Conservation (phyloP, 2,113 vertebrate genomes). For the Lamprotornis superbus region DNA sequence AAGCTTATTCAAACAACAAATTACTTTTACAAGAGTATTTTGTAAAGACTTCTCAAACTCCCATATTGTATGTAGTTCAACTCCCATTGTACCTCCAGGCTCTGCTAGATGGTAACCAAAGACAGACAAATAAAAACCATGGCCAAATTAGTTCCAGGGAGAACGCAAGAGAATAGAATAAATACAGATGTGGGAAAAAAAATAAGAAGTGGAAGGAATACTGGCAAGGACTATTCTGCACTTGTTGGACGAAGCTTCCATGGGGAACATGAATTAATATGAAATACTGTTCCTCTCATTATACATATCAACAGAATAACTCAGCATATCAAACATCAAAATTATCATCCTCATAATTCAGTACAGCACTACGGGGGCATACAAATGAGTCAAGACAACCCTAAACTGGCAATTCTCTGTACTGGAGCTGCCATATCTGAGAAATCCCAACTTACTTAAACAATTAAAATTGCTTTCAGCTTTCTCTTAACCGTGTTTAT, state of each 20-base stretch:
- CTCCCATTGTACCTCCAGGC: not conserved
- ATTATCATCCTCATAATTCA: not conserved
- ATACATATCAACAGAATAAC: not conserved
- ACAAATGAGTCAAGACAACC: not conserved
- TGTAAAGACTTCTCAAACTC: not conserved
- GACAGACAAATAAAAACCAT: not conserved
- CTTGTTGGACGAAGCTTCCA: not conserved
- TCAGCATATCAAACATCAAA: not conserved
- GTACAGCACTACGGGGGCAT: not conserved
- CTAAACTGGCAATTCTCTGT: not conserved
- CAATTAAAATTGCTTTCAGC: not conserved
- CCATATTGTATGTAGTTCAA: not conserved
- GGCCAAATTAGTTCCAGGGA: not conserved
- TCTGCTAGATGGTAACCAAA: not conserved
- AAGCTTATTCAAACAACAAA: not conserved
- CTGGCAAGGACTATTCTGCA: not conserved
- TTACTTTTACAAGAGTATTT: not conserved
- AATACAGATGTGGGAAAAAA: not conserved
- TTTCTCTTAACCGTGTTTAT: not conserved
- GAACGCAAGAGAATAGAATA: not conserved
- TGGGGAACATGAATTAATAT: not conserved
- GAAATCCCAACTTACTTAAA: not conserved
- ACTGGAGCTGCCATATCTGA: not conserved
- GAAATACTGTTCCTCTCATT: not conserved
- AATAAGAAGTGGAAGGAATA: not conserved